Conservation (phyloP, 2,797 vertebrate genomes). For the Thripadectes ignobilis region DNA sequence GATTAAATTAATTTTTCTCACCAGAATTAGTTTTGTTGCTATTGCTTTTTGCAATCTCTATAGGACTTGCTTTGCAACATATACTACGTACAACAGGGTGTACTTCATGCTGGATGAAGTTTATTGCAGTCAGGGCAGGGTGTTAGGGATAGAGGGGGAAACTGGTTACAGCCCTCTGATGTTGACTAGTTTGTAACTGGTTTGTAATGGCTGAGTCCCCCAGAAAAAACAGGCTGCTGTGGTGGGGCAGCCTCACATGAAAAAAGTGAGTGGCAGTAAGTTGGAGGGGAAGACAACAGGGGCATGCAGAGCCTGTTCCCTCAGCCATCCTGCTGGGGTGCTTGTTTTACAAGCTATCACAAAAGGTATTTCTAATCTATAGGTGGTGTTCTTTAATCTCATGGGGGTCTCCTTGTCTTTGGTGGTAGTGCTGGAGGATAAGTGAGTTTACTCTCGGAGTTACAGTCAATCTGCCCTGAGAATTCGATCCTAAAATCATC, state of each 20-base stretch:
- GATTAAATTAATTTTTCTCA: not conserved
- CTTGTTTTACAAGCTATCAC: not conserved
- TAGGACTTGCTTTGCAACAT: not conserved
- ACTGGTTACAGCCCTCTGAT: not conserved
- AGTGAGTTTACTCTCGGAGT: not conserved
- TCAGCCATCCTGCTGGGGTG: not conserved
- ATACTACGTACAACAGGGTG: fast-evolving
- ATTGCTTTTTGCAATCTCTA: not conserved
- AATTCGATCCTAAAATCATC: not conserved
- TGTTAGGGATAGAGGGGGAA: not conserved
- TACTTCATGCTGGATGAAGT: fast-evolving
- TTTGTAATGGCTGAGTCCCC: not conserved
- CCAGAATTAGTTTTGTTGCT: not conserved
- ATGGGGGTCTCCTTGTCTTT: not conserved
- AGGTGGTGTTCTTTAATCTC: not conserved
- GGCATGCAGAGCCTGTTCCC: fast-evolving
- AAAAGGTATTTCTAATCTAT: not conserved
- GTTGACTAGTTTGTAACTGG: not conserved
- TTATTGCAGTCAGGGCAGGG: not conserved
- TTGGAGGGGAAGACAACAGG: not conserved
- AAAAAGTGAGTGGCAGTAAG: not conserved
- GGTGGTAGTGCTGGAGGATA: not conserved
- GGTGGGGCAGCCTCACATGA: not conserved
- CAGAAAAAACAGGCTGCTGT: fast-evolving
- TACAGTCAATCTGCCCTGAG: not conserved